phyloP scores from a whole-genome alignment of 2,113 vertebrate genomes.

The Zapornia atra region DNA sequence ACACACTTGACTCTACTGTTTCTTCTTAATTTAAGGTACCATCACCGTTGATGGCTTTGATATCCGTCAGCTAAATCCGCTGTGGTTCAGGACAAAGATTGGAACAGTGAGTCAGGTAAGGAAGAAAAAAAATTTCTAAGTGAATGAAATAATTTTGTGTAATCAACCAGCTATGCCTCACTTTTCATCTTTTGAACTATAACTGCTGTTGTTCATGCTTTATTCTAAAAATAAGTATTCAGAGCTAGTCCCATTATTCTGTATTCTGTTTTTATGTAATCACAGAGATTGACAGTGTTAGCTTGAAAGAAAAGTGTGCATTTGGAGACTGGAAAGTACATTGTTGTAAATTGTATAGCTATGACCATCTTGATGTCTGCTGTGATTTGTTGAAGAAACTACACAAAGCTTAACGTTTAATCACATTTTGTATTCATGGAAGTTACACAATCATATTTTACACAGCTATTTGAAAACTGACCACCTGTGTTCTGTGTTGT shows the following conservation, averaged over 20 bases:
- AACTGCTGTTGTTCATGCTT: not conserved
- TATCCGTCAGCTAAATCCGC: constrained; percentile 88
- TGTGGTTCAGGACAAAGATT: constrained; percentile 90
- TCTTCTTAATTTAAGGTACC: constrained; percentile 76
- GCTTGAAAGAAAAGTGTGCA: not conserved
- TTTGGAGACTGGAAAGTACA: not conserved
- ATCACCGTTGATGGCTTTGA: constrained; percentile 87
- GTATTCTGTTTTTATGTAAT: not conserved
- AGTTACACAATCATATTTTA: not conserved
- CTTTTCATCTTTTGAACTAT: not conserved
- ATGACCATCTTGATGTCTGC: not conserved
- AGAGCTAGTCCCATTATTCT: not conserved
- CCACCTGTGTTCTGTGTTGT: not conserved
- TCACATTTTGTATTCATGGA: not conserved
- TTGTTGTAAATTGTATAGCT: not conserved
- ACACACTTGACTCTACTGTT: not conserved
- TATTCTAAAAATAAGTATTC: not conserved
- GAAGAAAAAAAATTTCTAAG: not conserved
- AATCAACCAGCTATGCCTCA: not conserved
- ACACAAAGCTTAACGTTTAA: not conserved
- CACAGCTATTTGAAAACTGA: not conserved
- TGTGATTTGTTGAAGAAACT: not conserved
- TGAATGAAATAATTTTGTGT: not conserved
- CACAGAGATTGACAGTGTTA: not conserved
- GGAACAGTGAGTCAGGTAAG: constrained; percentile 97